Percentiles rank a stretch among this genome's conserved stretches.
Conservation (phyloP, 2,888 invertebrate genomes). For the Emmelina monodactyla region DNA sequence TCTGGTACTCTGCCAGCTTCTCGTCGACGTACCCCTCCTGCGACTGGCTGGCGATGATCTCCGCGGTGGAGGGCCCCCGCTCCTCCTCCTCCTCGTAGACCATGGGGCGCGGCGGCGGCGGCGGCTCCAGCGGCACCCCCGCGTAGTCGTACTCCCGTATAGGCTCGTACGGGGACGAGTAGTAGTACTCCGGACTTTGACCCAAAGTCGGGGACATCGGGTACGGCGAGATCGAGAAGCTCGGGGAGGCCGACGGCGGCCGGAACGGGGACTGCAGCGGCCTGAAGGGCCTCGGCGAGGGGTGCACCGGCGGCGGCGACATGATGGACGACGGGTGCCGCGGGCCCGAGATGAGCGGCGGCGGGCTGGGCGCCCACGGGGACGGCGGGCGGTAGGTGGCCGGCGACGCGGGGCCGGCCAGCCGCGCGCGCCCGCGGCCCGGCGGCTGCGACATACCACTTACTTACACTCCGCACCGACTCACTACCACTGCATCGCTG, state of each 20-base stretch:
- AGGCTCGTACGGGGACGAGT: constrained; percentile 65
- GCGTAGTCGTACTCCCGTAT: constrained; percentile 74
- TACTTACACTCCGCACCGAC: constrained; percentile 61
- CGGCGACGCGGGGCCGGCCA: constrained; percentile 59
- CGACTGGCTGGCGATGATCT: constrained; percentile 91
- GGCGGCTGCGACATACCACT: constrained; percentile 59
- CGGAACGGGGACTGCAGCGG: constrained; percentile 55
- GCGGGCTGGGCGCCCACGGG: constrained; percentile 78
- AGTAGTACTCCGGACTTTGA: constrained; percentile 68
- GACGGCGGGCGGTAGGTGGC: constrained; percentile 78
- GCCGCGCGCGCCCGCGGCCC: constrained; percentile 55
- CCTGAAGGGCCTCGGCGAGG: constrained; percentile 56
- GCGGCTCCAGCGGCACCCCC: constrained; percentile 79
- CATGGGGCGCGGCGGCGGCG: constrained; percentile 72
- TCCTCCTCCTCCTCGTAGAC: constrained; percentile 76
- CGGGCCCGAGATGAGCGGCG: constrained; percentile 73
- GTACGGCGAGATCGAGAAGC: constrained; percentile 59
- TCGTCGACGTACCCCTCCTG: constrained; percentile 96
- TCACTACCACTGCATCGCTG: constrained; percentile 63
- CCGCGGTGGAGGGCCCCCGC: constrained; percentile 85
- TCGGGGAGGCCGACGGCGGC: constrained; percentile 55
- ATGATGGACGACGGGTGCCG: constrained; percentile 63
- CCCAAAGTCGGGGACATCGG: constrained; percentile 67
- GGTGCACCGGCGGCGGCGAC: constrained; percentile 66
- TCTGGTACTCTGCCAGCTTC: constrained; percentile 91